These are phyloP conservation scores for Rhinatrema bivittatum DNA, from an alignment of 2,797 vertebrate species.

Conservation along the genomic window DNA sequence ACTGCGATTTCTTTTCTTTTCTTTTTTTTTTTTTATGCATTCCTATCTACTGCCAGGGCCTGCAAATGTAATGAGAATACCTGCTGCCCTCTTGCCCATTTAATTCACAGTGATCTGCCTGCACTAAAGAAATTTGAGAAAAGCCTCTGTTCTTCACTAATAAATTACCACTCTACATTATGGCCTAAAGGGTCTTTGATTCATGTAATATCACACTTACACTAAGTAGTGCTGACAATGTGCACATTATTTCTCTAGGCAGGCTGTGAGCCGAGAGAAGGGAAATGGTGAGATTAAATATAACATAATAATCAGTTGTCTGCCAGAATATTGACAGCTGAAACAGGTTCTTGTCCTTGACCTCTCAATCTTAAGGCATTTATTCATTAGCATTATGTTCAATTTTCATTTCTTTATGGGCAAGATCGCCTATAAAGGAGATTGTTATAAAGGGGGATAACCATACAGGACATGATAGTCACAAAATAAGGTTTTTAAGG, in stretches of 20 bases:
- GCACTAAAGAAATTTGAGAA: conserved; percentile 50
- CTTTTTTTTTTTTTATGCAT: conserved; percentile 28
- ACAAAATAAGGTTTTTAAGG: no score
- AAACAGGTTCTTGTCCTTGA: conserved; percentile 43
- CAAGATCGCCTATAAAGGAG: no score
- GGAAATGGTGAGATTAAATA: conserved; percentile 48
- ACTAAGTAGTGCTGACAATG: conserved; percentile 44
- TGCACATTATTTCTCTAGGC: conserved; percentile 44
- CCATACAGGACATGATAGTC: no score
- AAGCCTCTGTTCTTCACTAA: conserved; percentile 51
- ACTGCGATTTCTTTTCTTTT: no score
- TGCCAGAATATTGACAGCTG: conserved; percentile 42
- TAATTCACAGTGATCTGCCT: conserved; percentile 50
- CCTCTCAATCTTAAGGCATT: no score
- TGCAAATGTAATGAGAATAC: conserved; percentile 56
- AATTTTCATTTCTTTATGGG: no score
- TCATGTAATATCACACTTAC: conserved; percentile 55
- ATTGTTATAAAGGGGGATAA: no score
- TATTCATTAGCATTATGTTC: no score
- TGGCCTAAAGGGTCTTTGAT: conserved; percentile 54
- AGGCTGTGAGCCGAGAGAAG: conserved; percentile 17
- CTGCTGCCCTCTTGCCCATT: conserved; percentile 52
- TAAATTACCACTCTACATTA: conserved; percentile 56
- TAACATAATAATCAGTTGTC: conserved; percentile 45
- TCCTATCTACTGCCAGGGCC: conserved; percentile 40